Percentiles rank a stretch among this genome's conserved stretches.
Conservation (phyloP, 2,797 vertebrate genomes). For the Danio albolineatus region DNA sequence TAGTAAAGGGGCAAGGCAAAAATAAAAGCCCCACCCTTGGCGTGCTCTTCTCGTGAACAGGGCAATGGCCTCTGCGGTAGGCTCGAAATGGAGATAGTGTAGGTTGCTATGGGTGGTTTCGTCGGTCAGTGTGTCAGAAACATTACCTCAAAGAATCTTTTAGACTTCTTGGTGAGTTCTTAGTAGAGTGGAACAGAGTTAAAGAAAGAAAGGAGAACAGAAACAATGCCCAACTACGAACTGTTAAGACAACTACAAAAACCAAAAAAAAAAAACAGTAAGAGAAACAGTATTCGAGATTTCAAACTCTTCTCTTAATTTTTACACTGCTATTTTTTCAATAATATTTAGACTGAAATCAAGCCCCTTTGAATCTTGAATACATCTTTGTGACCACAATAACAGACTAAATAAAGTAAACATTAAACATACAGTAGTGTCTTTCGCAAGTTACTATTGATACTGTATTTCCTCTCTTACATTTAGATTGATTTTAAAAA, state of each 20-base stretch:
- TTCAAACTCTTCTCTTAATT: background rate
- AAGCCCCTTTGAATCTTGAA: background rate
- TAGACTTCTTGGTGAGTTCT: slow-evolving; percentile 42
- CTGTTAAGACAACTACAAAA: background rate
- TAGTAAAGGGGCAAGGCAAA: background rate
- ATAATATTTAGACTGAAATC: background rate
- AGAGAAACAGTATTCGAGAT: background rate
- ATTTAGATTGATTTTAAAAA: no score
- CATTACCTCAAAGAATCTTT: slow-evolving; percentile 12
- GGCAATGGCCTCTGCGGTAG: background rate
- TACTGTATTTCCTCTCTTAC: no score
- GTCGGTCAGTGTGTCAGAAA: background rate
- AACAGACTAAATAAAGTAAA: background rate
- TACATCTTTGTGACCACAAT: background rate
- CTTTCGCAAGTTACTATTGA: background rate
- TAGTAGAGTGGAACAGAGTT: slow-evolving; percentile 44
- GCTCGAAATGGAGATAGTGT: background rate
- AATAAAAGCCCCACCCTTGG: background rate
- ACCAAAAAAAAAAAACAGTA: slow-evolving; percentile 1
- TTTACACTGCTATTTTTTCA: background rate
- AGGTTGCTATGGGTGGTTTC: slow-evolving; percentile 29
- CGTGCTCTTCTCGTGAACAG: slow-evolving; percentile 18
- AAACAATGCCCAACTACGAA: slow-evolving; percentile 28
- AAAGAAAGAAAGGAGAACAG: slow-evolving; percentile 50
- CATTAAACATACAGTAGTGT: background rate